Evolutionary conservation across 2,113 vertebrate genomes (phyloP).

Genomic region (Bubalus kerabau): DNA sequence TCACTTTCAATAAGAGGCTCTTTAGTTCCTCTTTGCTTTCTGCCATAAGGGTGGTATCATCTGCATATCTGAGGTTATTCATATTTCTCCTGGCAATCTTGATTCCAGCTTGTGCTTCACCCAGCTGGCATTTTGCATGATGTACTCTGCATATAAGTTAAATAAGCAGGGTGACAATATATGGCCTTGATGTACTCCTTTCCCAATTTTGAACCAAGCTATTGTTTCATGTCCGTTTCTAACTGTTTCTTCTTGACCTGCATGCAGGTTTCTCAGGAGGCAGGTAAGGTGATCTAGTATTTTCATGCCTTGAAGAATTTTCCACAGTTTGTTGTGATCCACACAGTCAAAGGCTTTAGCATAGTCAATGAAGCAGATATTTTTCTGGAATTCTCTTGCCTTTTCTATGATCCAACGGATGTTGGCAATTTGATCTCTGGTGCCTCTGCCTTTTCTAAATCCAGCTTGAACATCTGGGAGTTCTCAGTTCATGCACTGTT

Average conservation of each 20-base stretch:
- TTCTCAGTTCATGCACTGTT: background rate
- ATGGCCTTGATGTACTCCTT: background rate
- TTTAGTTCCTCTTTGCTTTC: background rate
- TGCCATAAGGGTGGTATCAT: background rate
- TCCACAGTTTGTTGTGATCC: background rate
- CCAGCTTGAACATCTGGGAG: background rate
- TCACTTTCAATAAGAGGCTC: background rate
- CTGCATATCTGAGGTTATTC: background rate
- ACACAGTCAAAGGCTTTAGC: background rate
- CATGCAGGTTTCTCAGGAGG: background rate
- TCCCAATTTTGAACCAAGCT: background rate
- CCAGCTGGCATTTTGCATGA: background rate
- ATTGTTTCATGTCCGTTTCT: background rate
- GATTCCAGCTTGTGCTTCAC: background rate
- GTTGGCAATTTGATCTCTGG: background rate
- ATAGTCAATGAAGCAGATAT: background rate
- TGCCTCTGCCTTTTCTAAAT: background rate
- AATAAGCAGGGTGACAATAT: background rate
- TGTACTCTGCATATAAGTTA: background rate
- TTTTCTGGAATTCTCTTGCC: background rate
- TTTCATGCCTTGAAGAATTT: background rate
- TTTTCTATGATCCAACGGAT: background rate
- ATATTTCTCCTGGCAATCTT: background rate
- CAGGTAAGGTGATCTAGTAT: background rate
- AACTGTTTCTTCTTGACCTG: background rate